Base-by-base conservation (phyloP, 2,797 vertebrate genomes). In the Denticeps clupeoides region DNA sequence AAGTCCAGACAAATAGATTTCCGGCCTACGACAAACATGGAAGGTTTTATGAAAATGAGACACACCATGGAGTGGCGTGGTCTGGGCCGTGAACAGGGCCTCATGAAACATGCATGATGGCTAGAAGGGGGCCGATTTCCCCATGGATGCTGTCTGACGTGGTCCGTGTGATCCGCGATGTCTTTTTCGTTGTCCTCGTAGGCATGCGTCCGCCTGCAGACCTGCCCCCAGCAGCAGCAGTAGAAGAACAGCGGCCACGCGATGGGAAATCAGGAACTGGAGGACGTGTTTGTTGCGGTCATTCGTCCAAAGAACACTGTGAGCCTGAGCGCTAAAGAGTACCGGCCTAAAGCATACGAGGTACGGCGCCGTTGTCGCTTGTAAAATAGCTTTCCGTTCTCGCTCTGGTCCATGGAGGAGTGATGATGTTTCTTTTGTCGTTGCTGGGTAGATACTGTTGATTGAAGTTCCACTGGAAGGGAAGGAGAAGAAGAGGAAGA, bases 401-500 rank as follows among this genome's bases (percentile, higher is more conserved):
- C n/a, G n/a, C n/a, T n/a, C n/a, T n/a, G n/a, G n/a, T n/a, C n/a
- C n/a, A n/a, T n/a, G n/a, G n/a, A n/a, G n/a, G n/a, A n/a, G n/a
- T n/a, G n/a, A n/a, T n/a, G n/a, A n/a, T n/a, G n/a, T n/a, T n/a
- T n/a, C n/a, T n/a, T n/a, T n/a, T n/a, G n/a, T n/a, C n/a, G n/a
- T n/a, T n/a, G n/a, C n/a, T n/a, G n/a, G n/a, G n/a, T 50, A 99
- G 95, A 97, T 99, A 78, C 77, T 99, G 60, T 74, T 98, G 65
- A 86, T 88, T 65, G 94, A 99, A 82, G 80, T 97, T 72, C 94
- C 93, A 45, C 81, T 91, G 62, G 93, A 97, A 71, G 95, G 89
- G 45, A 95, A 98, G 63, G 96, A 97, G 74, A 98, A 97, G 68
- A 97, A 94, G 65, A 84, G 81, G 58, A 95, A 89, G 72, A 98